A percentile compares a stretch with the other conserved stretches of the same genome.
Evolutionary conservation across 2,113 vertebrate genomes (phyloP).

Genomic region (Thalassarche chlororhynchos): DNA sequence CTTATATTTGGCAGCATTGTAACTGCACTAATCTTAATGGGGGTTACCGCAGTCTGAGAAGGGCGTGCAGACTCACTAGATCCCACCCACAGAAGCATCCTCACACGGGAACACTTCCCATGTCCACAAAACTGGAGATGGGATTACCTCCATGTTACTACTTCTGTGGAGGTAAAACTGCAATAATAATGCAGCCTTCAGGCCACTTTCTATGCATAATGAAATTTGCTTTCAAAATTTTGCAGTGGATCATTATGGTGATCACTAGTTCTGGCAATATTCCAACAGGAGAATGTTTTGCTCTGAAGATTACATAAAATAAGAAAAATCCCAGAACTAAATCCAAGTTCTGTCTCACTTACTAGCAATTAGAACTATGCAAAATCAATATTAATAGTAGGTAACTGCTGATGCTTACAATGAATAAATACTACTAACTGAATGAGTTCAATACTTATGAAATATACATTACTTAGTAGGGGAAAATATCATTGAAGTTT

Average conservation of each 20-base stretch:
- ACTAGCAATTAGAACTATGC: not conserved
- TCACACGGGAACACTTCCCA: rapidly evolving
- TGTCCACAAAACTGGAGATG: not conserved
- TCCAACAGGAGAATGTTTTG: not conserved
- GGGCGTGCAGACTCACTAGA: not conserved
- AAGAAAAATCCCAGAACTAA: not conserved
- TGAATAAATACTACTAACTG: not conserved
- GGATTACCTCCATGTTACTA: not conserved
- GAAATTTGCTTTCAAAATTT: not conserved
- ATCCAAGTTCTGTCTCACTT: not conserved
- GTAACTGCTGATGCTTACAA: not conserved
- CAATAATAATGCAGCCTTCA: not conserved
- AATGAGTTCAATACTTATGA: not conserved
- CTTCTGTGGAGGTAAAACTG: not conserved
- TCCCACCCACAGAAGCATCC: not conserved
- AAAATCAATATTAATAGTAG: not conserved
- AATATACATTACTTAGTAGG: not conserved
- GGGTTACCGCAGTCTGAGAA: not conserved
- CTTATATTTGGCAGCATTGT: not conserved
- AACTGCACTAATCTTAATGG: not conserved
- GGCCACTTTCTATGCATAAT: not conserved
- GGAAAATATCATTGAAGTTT: not conserved
- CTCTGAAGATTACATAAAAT: not conserved
- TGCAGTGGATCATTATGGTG: not conserved
- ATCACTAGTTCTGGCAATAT: not conserved